phyloP scores from a whole-genome alignment of 2,797 vertebrate genomes.

The Anableps anableps region DNA sequence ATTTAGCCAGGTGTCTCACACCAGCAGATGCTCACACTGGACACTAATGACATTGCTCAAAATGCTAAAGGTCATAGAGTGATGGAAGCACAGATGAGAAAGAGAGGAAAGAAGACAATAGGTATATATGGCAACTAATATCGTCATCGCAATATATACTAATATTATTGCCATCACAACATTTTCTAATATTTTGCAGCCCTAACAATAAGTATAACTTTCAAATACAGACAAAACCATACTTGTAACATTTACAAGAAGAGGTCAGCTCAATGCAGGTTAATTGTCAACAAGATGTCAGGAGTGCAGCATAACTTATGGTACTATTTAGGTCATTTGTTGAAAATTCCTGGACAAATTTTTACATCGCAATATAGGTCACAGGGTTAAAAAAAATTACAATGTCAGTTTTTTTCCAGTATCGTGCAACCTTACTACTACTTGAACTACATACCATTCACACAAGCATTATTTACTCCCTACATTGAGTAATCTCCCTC shows the following conservation, averaged over 20 bases:
- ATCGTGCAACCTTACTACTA: neutral
- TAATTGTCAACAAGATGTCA: neutral
- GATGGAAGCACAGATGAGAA: neutral
- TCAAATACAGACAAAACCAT: neutral
- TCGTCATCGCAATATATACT: neutral
- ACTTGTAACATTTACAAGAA: neutral
- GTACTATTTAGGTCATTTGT: neutral
- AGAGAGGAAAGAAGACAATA: neutral
- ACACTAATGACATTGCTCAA: neutral
- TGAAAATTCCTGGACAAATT: neutral
- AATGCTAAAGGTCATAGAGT: neutral
- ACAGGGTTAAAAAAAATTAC: neutral
- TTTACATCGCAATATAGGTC: neutral
- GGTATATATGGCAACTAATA: neutral
- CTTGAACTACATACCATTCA: slow-evolving; percentile 23
- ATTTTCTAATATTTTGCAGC: neutral
- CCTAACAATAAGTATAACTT: slow-evolving; percentile 14
- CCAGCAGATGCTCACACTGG: neutral
- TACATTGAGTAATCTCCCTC: slow-evolving; percentile 19
- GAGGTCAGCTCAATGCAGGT: no score
- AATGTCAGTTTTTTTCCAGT: neutral
- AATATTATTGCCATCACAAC: neutral
- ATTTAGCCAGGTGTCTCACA: neutral
- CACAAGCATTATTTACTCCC: slow-evolving; percentile 28
- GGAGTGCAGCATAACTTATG: neutral